Percentiles rank a stretch among this genome's conserved stretches.
These are phyloP conservation scores for Acronicta aceris DNA, from an alignment of 2,888 invertebrate genomes.

Conservation along the genomic window DNA sequence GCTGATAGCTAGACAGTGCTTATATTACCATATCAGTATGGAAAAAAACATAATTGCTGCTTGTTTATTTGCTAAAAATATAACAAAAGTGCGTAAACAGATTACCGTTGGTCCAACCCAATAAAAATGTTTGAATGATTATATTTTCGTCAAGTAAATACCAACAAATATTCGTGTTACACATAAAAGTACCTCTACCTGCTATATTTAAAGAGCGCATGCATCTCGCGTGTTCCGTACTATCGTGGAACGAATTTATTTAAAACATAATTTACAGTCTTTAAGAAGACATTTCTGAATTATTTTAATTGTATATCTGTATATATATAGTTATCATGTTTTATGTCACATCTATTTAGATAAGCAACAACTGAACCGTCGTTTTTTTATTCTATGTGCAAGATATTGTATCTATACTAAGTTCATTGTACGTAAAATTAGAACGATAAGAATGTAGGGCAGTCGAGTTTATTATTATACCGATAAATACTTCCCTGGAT, in stretches of 20 bases:
- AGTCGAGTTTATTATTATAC: conserved; percentile 34
- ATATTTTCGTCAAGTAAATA: conserved; percentile 13
- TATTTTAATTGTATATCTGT: too few species aligned
- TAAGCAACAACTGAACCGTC: neutral
- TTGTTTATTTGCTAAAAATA: conserved; percentile 3
- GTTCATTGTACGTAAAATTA: conserved; percentile 31
- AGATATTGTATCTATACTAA: conserved; percentile 17
- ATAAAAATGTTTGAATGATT: conserved; percentile 7
- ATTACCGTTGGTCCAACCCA: conserved; percentile 14
- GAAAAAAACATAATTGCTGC: conserved; percentile 3
- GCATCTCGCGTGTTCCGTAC: too few species aligned
- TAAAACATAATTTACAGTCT: neutral
- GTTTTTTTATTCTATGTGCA: neutral
- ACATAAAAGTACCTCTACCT: too few species aligned
- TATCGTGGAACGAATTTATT: neutral
- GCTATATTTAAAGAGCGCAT: too few species aligned
- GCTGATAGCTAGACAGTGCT: neutral
- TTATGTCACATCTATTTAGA: neutral
- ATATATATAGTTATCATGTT: neutral
- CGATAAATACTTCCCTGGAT: conserved; percentile 3
- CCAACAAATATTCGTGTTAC: conserved; percentile 5
- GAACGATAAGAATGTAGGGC: conserved; percentile 23
- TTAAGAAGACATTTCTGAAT: neutral
- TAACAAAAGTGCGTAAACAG: conserved; percentile 12
- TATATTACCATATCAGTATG: neutral